Base-by-base conservation (phyloP, 1,140 invertebrate genomes). In the Pseudomyrmex concolor region DNA sequence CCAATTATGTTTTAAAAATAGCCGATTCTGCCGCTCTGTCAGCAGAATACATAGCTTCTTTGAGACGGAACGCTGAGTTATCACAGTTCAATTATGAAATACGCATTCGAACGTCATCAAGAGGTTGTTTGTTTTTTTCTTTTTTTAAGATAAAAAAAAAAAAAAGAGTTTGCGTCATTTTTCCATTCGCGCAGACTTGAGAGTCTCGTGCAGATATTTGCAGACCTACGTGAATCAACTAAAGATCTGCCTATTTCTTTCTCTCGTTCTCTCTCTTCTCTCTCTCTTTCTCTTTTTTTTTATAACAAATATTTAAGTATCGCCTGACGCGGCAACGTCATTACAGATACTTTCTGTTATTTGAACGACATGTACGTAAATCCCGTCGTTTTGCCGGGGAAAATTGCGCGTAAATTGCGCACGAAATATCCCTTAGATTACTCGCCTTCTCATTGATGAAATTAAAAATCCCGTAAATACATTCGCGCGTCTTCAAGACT, bases 401-500 rank as follows among this genome's bases (percentile, higher is more conserved):
- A n/a, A 77, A 19, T 70, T 70, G 48, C 8, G 17, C n/a, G 45
- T 59, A n/a, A 12, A 9, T 76, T 51, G 74, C 63, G 34, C 63
- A 66, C 66, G 34, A 68, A 78, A 76, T 19, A 63, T 76, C 10
- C 9, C 19, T 22, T 10, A 54, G 17, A 70, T 78, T 50, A 62
- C 50, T 80, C 54, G 22, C 66, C 15, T 34, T 80, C 43, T 60
- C 8, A 59, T 70, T 15, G 54, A 19, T 19, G 22, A 59, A 78
- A 80, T 71, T 68, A 80, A 80, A 66, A 54, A 5, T 80, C 19
- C 50, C 54, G 43, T 71, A 71, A 80, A 71, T 60, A 80, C 15
- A 10, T 48, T 80, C 17, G 50, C 34, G 12, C 59, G 45, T 19
- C 45, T 25, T 10, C 66, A 70, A 80, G 64, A 66, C 2, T 66